Conservation (phyloP, 2,113 vertebrate species). For the Erinaceus europaeus region DNA sequence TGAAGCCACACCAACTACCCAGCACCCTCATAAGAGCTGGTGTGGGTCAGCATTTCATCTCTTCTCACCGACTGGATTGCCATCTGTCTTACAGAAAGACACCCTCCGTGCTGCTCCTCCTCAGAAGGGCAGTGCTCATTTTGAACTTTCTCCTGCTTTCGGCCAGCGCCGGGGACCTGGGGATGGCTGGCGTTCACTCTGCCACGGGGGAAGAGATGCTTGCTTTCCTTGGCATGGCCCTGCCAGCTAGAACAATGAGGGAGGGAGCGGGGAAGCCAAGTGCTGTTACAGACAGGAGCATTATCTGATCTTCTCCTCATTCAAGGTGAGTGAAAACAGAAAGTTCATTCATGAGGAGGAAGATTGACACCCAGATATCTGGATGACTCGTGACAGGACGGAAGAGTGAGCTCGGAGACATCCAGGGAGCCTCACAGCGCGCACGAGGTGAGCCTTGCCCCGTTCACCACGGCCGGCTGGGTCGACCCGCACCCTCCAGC, state of each 20-base stretch:
- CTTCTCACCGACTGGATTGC: neutral
- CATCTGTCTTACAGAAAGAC: neutral
- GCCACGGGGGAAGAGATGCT: neutral
- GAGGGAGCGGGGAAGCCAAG: conserved; percentile 40
- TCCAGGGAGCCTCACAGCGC: too few relatives aligned
- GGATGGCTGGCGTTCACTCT: neutral
- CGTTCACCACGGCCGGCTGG: too few relatives aligned
- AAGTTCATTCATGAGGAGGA: conserved; percentile 16
- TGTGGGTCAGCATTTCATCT: neutral
- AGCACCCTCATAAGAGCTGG: neutral
- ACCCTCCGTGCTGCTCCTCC: neutral
- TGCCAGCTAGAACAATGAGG: conserved; percentile 16
- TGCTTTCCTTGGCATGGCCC: conserved; percentile 44
- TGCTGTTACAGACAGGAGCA: conserved; percentile 46
- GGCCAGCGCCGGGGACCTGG: neutral
- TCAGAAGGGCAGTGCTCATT: conserved; percentile 15
- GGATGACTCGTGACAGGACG: neutral
- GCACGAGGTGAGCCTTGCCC: too few relatives aligned
- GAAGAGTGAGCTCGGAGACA: neutral
- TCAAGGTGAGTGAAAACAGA: conserved; percentile 51
- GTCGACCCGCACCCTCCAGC: too few relatives aligned
- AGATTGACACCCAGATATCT: neutral
- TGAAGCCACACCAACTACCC: neutral
- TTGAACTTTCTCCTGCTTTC: conserved; percentile 32
- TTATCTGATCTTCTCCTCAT: conserved; percentile 35